Evolutionary conservation across 1,140 invertebrate species (phyloP).

Genomic region (Drosophila pachea): DNA sequence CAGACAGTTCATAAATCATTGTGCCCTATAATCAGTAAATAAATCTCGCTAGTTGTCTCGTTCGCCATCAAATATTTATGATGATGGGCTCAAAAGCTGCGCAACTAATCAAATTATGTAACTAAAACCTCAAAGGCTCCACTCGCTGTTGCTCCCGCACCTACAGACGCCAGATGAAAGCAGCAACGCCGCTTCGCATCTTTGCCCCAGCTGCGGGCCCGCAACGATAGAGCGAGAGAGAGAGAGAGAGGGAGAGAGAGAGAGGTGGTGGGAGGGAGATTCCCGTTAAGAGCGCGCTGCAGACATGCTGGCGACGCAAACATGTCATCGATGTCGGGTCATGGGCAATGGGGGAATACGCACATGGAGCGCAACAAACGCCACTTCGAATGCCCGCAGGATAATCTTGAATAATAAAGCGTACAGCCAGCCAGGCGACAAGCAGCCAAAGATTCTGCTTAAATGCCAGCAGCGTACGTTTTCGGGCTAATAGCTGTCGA

Average conservation of each 20-base stretch:
- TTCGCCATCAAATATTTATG: conserved; percentile 66
- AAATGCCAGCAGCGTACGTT: conserved; percentile 10
- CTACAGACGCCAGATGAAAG: conserved; percentile 28
- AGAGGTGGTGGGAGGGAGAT: too few species aligned
- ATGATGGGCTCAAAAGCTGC: conserved; percentile 46
- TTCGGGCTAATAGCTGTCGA: too few species aligned
- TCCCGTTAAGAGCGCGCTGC: neutral
- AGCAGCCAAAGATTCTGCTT: conserved; percentile 12
- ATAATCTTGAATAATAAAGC: conserved; percentile 75
- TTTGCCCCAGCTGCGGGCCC: conserved; percentile 21
- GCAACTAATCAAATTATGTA: conserved; percentile 73
- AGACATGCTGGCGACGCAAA: conserved; percentile 76
- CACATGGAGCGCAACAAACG: conserved; percentile 39
- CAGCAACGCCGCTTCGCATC: conserved; percentile 4
- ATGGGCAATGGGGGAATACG: conserved; percentile 36
- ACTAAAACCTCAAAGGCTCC: conserved; percentile 49
- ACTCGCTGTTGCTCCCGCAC: neutral
- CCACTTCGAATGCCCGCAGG: conserved; percentile 66
- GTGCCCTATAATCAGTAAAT: conserved; percentile 53
- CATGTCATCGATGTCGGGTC: conserved; percentile 65
- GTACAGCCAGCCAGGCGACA: conserved; percentile 36
- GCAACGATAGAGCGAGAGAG: too few species aligned
- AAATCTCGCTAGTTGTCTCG: conserved; percentile 35
- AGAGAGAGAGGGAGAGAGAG: too few species aligned
- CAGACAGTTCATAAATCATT: conserved; percentile 68